phyloP scores from a whole-genome alignment of 2,888 invertebrate species.

The Carterocephalus palaemon region DNA sequence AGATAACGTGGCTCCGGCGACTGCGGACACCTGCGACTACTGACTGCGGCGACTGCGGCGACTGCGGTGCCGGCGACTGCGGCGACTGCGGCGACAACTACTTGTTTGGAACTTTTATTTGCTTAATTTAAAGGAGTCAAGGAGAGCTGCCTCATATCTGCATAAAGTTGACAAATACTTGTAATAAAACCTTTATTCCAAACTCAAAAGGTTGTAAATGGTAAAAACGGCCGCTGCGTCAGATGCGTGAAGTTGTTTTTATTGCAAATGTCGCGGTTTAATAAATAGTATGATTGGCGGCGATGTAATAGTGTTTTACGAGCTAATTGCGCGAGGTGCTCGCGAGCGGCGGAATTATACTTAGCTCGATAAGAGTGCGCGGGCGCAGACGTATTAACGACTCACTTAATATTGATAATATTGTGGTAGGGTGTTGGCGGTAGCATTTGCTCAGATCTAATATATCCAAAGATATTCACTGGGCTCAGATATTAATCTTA shows the following conservation, averaged over 20 bases:
- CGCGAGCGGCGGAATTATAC: neutral
- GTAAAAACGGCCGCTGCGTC: neutral
- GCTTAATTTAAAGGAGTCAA: conserved; percentile 13
- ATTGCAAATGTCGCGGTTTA: conserved; percentile 8
- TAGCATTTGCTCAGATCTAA: no score
- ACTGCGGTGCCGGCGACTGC: no score
- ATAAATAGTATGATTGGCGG: conserved; percentile 6
- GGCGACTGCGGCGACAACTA: no score
- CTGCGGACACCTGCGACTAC: no score
- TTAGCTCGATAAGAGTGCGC: conserved; percentile 11
- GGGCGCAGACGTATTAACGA: no score
- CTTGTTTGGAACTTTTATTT: conserved; percentile 9
- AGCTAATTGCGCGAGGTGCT: conserved; percentile 17
- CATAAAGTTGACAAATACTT: neutral
- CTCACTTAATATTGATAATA: no score
- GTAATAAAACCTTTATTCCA: conserved; percentile 1
- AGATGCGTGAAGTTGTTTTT: neutral
- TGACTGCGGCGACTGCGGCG: no score
- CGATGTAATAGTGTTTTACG: conserved; percentile 17
- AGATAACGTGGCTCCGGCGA: no score
- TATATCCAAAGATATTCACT: no score
- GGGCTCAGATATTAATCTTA: no score
- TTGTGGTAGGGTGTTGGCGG: no score
- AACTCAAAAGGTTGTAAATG: neutral
- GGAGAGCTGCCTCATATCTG: conserved; percentile 8